These are phyloP conservation scores for Bothrops jararaca DNA, from an alignment of 2,113 vertebrate genomes.

Conservation along the genomic window DNA sequence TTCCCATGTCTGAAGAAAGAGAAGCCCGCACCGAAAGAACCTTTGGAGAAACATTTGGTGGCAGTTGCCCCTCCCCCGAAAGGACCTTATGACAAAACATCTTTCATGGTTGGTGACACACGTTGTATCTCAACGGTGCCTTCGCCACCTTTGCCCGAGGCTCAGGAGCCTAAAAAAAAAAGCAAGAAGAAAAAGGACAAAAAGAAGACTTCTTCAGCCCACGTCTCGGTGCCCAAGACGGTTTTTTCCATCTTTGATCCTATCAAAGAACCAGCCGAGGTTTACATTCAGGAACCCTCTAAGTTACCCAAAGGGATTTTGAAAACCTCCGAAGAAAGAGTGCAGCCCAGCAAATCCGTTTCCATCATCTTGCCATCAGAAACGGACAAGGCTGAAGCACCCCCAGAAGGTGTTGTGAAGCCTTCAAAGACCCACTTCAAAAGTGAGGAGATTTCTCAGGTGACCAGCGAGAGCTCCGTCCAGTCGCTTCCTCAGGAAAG, in stretches of 20 bases:
- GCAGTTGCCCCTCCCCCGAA: neutral
- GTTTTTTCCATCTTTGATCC: neutral
- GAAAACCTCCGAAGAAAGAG: neutral
- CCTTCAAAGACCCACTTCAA: neutral
- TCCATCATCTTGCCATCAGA: neutral
- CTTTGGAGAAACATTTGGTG: neutral
- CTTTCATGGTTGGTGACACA: neutral
- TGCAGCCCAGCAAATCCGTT: neutral
- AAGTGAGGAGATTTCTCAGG: neutral
- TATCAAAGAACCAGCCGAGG: neutral
- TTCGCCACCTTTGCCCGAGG: rapidly evolving
- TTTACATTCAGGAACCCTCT: neutral
- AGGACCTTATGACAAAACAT: neutral
- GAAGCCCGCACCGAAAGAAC: neutral
- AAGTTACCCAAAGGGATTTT: neutral
- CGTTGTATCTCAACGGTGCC: rapidly evolving
- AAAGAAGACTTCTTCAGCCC: rapidly evolving
- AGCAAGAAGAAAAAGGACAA: neutral
- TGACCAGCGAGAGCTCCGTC: rapidly evolving
- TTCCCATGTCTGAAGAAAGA: neutral
- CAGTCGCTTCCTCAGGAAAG: neutral
- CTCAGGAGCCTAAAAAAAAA: neutral
- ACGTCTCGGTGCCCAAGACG: neutral
- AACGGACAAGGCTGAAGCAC: neutral
- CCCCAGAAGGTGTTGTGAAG: rapidly evolving